Evolutionary conservation across 2,888 invertebrate species (phyloP).

Genomic region (Thalpophila matura): DNA sequence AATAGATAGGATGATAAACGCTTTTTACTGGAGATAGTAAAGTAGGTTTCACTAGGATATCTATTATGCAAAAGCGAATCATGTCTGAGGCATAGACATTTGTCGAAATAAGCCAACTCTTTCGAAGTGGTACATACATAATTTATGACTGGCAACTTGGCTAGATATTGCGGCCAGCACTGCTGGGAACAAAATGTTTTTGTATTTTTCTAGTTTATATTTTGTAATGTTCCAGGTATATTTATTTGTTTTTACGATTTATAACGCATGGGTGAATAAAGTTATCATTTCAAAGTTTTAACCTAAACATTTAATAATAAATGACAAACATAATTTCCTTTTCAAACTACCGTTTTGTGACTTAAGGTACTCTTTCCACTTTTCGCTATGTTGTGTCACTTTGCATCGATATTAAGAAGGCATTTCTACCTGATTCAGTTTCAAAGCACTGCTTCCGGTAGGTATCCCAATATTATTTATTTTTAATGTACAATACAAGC

Average conservation of each 20-base stretch:
- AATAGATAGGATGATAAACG: neutral
- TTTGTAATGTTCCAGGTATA: conserved; percentile 11
- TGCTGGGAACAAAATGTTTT: conserved; percentile 31
- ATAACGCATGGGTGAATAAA: neutral
- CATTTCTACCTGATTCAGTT: no score
- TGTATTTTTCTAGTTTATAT: conserved; percentile 23
- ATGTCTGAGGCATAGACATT: conserved; percentile 32
- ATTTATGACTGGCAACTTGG: conserved; percentile 38
- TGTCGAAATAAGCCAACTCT: conserved; percentile 37
- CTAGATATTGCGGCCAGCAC: conserved; percentile 16
- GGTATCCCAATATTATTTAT: no score
- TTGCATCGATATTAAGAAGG: no score
- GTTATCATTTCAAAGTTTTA: no score
- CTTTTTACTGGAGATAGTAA: neutral
- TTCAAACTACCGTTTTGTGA: no score
- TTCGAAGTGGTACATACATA: conserved; percentile 29
- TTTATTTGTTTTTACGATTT: neutral
- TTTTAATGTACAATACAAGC: no score
- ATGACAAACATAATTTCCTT: no score
- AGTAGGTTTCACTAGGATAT: neutral
- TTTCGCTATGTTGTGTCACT: no score
- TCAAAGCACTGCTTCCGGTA: no score
- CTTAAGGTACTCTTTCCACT: neutral
- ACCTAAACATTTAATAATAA: no score
- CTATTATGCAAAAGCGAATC: conserved; percentile 35